phyloP scores from a whole-genome alignment of 2,888 invertebrate species.

The Bellardia bayeri region DNA sequence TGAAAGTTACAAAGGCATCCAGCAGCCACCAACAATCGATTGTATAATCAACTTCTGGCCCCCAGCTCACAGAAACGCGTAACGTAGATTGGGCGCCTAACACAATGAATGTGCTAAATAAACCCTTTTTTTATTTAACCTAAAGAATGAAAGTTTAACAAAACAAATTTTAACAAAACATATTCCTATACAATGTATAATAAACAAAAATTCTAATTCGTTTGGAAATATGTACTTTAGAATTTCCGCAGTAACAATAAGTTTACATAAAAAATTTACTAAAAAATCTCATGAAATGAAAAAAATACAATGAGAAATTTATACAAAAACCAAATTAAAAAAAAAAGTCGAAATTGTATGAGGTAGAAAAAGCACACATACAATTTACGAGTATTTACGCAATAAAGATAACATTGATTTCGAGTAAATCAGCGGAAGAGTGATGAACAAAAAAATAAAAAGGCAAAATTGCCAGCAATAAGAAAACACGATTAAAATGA shows the following conservation, averaged over 20 bases:
- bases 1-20: neutral
- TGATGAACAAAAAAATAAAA: neutral
- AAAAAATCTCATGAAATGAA: neutral
- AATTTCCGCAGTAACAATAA: constrained; percentile 19
- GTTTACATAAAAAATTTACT: neutral
- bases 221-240: constrained; percentile 34
- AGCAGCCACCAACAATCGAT: neutral
- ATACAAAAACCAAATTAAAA: neutral
- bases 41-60: neutral
- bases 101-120: neutral
- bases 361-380: neutral
- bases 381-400: neutral
- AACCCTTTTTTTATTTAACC: constrained; percentile 18
- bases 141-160: constrained; percentile 13
- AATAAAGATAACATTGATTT: neutral
- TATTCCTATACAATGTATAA: neutral
- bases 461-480: neutral
- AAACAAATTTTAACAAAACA: constrained; percentile 43
- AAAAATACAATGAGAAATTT: neutral
- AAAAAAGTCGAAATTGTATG: neutral
- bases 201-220: constrained; percentile 44
- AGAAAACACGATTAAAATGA: neutral
- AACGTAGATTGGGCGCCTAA: neutral
- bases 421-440: constrained; percentile 18
- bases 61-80: neutral